Base-by-base conservation (phyloP, 2,888 invertebrate species). In the Eupithecia inturbata region DNA sequence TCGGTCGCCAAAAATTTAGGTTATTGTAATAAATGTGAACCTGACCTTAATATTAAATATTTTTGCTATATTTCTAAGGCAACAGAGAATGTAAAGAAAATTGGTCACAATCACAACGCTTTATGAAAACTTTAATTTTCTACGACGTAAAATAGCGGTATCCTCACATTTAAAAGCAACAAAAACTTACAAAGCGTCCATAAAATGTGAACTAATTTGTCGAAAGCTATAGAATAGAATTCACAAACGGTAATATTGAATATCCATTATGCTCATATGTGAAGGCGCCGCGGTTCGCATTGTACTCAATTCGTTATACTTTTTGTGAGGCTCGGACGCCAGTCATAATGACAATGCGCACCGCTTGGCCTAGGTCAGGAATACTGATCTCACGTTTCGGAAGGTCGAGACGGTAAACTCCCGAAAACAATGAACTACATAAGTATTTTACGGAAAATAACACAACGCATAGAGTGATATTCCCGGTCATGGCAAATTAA, bases 281-380 rank as follows among this genome's bases (percentile, higher is more conserved):
- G 80, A 78, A 79, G 73, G 82, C 86, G 82, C 81, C 81, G 80
- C 81, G 81, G 80, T 82, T 83, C 85, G 85, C 62, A 78, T 91
- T 91, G 89, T 91, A 87, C 79, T 81, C 84, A 85, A 93, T 94
- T 93, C 85, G 92, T 84, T 84, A 88, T 84, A 91, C 88, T 92
- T 93, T 92, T 93, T 93, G 87, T 92, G 83, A 79, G 78, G 57
- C 41, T 72, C 77, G 74, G 71, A 66, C 81, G 82, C 82, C 81
- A 84, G 85, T 88, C 89, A 87, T 88, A 82, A 86, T 87, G 86
- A 87, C 85, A 81, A 76, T 81, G 81, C 85, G 78, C 81, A 74
- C 83, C 83, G 85, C 87, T 91, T 90, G 86, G 85, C 87, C 77
- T 86, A 89, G 90, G 87, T 87, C 88, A 86, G 82, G 86, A 74